A percentile compares a stretch with the other conserved stretches of the same genome.
phyloP scores from a whole-genome alignment of 2,888 invertebrate species.

The Tetheella fluctuosa region DNA sequence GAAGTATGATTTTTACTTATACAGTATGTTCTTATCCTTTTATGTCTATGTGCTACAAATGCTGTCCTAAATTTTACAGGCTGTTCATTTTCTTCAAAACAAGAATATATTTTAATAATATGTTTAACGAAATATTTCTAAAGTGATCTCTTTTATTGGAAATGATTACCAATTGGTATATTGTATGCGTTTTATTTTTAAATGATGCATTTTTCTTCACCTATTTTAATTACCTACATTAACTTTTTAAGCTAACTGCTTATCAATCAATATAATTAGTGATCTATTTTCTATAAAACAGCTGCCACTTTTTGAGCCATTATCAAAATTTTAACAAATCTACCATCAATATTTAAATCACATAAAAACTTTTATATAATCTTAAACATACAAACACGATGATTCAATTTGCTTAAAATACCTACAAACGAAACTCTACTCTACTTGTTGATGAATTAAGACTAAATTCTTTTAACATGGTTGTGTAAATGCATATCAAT shows the following conservation, averaged over 20 bases:
- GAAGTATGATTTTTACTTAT: too few species aligned
- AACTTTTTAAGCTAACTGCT: too few species aligned
- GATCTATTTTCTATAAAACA: too few species aligned
- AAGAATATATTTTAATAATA: background rate
- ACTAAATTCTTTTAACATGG: conserved; percentile 57
- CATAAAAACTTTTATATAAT: background rate
- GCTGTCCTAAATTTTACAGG: background rate
- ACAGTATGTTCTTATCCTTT: background rate
- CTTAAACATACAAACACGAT: background rate
- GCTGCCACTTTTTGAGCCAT: too few species aligned
- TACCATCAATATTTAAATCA: background rate
- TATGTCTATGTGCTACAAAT: background rate
- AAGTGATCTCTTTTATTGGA: too few species aligned
- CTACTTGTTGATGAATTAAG: background rate
- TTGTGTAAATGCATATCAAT: conserved; percentile 83
- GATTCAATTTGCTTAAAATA: background rate
- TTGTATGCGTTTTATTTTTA: too few species aligned
- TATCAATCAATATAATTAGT: too few species aligned
- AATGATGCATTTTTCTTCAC: too few species aligned
- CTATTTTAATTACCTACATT: too few species aligned
- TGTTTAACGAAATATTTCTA: background rate
- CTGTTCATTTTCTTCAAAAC: background rate
- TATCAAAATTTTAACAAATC: background rate
- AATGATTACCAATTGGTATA: too few species aligned
- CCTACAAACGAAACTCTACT: background rate